Evolutionary conservation across 2,113 vertebrate genomes (phyloP), one percentile per base, ranked within the genome.

Genomic region (Tachycineta bicolor): DNA sequence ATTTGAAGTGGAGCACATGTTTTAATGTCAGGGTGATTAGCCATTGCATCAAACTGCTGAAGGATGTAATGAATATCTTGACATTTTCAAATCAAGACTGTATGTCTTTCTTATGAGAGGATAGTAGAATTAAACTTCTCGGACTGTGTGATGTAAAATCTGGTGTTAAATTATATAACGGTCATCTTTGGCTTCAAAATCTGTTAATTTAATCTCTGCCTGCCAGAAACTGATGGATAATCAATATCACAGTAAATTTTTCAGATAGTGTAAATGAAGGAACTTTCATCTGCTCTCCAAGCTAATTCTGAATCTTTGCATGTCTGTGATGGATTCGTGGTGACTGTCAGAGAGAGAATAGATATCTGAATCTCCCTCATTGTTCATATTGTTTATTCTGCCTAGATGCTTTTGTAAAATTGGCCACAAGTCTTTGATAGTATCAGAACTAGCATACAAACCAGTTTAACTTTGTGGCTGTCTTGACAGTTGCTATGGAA

Each of bases 41-140:
- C 83, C 87, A 92, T 84, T 89, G 65, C 83, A 89, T 89, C 80
- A 89, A 46, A 94, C 77, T 89, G 73, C 92, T 78, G 81, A 91
- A 73, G 55, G 81, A 63, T 55, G n/a, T 89, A 90, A 95, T 89
- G 65, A 87, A 84, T 94, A 73, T 71, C 94, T 90, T 94, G 94
- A 82, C 93, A 93, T 94, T 97, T 95, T 93, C 89, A 94, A 90
- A 81, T 78, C 64, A 90, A 94, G 94, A 60, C 73, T 87, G 64
- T 92, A 89, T 68, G 73, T 89, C 91, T 94, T 94, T 64, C 83
- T 89, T 87, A 50, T 68, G 52, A 44, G 33, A 63, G 58, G 37
- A 44, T 87, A 95, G 94, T 91, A 79, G 43, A 87, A 95, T 94
- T 90, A 91, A 96, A 84, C 26, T 71, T 77, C 49, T 60, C 44